Base-by-base conservation (phyloP, 2,113 vertebrate species). In the Cinclus mexicanus region DNA sequence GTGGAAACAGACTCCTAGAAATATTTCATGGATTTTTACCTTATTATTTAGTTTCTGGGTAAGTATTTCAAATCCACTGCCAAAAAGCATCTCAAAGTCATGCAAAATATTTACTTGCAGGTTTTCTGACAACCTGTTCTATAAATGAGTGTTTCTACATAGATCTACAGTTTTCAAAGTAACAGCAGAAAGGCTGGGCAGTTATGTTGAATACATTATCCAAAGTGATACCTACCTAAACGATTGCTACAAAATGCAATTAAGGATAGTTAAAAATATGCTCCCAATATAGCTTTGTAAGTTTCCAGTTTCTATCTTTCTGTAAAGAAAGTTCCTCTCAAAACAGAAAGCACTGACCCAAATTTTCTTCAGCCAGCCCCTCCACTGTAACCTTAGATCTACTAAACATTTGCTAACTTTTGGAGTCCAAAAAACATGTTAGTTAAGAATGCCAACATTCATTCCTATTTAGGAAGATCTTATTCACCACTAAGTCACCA, bases 131-230 rank as follows among this genome's bases (percentile, higher is more conserved):
- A 74, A 39, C 18, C 41, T 79, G 2, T 46, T 63, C 39, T 35
- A 63, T 12, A 14, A 7, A 13, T 0, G 4, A 77, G 11, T 23
- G 14, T 44, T 77, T 57, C 72, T 37, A 19, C 1, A 1, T 3
- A 67, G 21, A 56, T 29, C 18, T 56, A 11, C 18, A 12, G 19
- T 37, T 93, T 84, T 13, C 49, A 50, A 74, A 91, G 39, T 28
- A 39, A 59, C 11, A 70, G 53, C 22, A 69, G 29, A 75, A 61
- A 57, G 17, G 25, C 1, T 53, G 8, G 39, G 33, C 33, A n/a
- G 14, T 47, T 33, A 28, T 3, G 0, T 3, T 56, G 35, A 21
- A 35, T 11, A 12, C 3, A 39, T 25, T 56, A 33, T 20, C 41
- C 50, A 28, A 65, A 84, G 11, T 8, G 26, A 35, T 16, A 68